Evolutionary conservation across 2,888 invertebrate genomes (phyloP).

Genomic region (Aethes cnicana): DNA sequence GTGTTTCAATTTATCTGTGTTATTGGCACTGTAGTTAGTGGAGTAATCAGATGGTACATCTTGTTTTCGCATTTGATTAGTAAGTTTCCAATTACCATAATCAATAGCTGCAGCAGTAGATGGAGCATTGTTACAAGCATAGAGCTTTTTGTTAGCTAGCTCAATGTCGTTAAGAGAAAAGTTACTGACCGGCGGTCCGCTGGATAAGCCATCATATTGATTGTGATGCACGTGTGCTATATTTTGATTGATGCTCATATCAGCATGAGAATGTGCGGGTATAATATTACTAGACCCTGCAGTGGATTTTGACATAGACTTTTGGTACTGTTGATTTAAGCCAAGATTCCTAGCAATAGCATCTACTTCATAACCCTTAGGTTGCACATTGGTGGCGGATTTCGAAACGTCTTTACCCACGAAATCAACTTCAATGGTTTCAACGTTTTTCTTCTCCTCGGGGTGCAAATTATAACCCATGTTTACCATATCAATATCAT

Average conservation of each 20-base stretch:
- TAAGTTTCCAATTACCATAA: conserved; percentile 72
- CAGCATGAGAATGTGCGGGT: conserved; percentile 59
- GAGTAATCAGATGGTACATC: conserved; percentile 71
- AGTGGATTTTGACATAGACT: conserved; percentile 50
- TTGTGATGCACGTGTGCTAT: conserved; percentile 67
- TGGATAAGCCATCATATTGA: conserved; percentile 60
- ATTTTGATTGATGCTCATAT: conserved; percentile 55
- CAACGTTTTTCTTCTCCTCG: conserved; percentile 59
- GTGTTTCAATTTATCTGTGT: conserved; percentile 60
- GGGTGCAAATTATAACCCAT: conserved; percentile 72
- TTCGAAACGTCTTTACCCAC: conserved; percentile 52
- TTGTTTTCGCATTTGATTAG: conserved; percentile 62
- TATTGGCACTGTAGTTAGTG: conserved; percentile 53
- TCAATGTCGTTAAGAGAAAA: conserved; percentile 75
- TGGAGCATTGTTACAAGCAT: conserved; percentile 56
- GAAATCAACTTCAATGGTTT: conserved; percentile 50
- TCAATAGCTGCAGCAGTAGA: conserved; percentile 55
- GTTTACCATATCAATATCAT: conserved; percentile 75
- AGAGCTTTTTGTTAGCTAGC: conserved; percentile 70
- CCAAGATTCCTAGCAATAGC: conserved; percentile 72
- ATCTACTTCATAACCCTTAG: conserved; percentile 67
- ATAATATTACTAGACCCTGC: conserved; percentile 52
- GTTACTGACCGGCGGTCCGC: conserved; percentile 55
- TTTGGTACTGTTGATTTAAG: conserved; percentile 61
- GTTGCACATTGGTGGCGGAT: conserved; percentile 48